These are phyloP conservation scores for Meiosimyza platycephala DNA, from an alignment of 2,888 invertebrate genomes.

Conservation along the genomic window DNA sequence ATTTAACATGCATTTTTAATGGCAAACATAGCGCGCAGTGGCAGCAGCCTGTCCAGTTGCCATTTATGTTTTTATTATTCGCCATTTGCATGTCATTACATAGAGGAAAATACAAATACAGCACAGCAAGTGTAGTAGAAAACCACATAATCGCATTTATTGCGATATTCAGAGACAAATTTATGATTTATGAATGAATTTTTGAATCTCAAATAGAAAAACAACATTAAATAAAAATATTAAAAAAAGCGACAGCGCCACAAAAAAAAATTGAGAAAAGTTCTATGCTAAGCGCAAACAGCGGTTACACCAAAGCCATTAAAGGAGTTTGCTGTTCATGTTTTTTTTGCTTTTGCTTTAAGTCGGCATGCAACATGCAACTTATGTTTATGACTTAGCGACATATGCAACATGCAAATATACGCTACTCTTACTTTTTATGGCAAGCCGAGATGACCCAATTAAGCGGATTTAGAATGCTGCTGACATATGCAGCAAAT, in stretches of 20 bases:
- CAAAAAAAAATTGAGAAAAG: no score
- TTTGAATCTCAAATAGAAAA: neutral
- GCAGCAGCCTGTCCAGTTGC: slow-evolving; percentile 8
- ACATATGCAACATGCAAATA: no score
- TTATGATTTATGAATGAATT: slow-evolving; percentile 58
- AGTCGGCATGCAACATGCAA: no score
- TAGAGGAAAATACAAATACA: neutral
- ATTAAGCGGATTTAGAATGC: no score
- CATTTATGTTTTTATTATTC: slow-evolving; percentile 1
- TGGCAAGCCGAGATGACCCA: no score
- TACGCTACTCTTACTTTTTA: no score
- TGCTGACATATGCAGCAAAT: no score
- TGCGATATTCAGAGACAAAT: slow-evolving; percentile 53
- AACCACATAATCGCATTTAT: neutral
- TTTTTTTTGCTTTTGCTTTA: neutral
- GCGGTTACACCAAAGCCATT: neutral
- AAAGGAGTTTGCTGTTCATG: neutral
- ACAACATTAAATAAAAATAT: neutral
- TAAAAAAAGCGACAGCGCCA: neutral
- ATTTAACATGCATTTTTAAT: neutral
- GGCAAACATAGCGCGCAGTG: neutral
- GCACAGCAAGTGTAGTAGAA: neutral
- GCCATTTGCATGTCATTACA: slow-evolving; percentile 7
- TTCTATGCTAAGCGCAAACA: neutral
- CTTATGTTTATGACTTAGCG: no score